Evolutionary conservation across 1,140 invertebrate genomes (phyloP).

Genomic region (Melitaea cinxia): DNA sequence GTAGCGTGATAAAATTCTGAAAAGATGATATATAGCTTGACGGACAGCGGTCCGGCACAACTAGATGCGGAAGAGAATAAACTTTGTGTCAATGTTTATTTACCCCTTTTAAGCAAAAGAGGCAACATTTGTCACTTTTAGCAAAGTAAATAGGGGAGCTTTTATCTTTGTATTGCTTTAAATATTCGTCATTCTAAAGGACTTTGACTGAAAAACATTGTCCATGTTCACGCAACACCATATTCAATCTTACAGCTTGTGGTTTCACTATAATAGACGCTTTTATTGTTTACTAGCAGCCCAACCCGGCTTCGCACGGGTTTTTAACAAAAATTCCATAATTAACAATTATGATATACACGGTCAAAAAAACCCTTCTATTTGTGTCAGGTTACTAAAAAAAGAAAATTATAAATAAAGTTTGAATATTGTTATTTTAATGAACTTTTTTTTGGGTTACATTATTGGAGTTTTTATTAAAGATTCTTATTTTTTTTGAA

Average conservation of each 20-base stretch:
- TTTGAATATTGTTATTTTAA: too few species aligned
- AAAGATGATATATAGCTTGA: conserved; percentile 68
- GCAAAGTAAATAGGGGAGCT: conserved; percentile 25
- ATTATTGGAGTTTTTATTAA: too few species aligned
- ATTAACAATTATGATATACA: too few species aligned
- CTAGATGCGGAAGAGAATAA: conserved; percentile 44
- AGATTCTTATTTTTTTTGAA: too few species aligned
- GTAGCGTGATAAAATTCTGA: conserved; percentile 65
- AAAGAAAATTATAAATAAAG: too few species aligned
- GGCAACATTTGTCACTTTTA: conserved; percentile 37
- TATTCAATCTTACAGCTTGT: not conserved
- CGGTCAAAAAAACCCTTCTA: too few species aligned
- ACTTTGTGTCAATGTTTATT: conserved; percentile 48
- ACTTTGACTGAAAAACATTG: not conserved
- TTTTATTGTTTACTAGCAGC: not conserved
- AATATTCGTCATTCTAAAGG: not conserved
- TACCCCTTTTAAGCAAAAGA: conserved; percentile 49
- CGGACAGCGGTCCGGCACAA: conserved; percentile 46
- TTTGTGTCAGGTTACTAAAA: too few species aligned
- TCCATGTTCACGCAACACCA: not conserved
- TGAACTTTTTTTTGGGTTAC: too few species aligned
- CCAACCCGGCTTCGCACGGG: too few species aligned
- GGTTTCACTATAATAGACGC: not conserved
- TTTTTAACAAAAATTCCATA: too few species aligned
- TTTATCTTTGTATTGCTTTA: conserved; percentile 4